A percentile compares a stretch with the other conserved stretches of the same genome.
phyloP scores from a whole-genome alignment of 2,888 invertebrate genomes.

The Aelia acuminata region DNA sequence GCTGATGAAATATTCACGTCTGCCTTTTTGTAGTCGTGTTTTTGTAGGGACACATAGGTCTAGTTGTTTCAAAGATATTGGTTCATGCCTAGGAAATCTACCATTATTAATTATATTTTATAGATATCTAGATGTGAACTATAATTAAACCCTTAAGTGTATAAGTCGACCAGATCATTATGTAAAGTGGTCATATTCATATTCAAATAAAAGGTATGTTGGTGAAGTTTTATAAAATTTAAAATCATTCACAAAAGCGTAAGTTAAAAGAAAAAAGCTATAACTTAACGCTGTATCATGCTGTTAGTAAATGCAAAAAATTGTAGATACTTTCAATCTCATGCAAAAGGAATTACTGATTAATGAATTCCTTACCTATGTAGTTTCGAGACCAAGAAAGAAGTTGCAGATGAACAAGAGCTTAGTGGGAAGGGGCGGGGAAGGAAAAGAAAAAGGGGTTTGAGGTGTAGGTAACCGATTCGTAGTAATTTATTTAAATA shows the following conservation, averaged over 20 bases:
- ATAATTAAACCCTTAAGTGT: neutral
- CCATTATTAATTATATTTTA: neutral
- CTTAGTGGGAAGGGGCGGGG: neutral
- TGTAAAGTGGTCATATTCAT: neutral
- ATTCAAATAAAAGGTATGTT: neutral
- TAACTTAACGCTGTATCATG: neutral
- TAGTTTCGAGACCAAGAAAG: conserved; percentile 46
- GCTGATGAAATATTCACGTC: neutral
- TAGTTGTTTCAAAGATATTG: neutral
- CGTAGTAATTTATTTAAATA: neutral
- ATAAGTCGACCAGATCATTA: neutral
- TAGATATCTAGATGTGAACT: neutral
- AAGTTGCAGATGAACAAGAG: conserved; percentile 43
- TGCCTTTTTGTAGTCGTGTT: neutral
- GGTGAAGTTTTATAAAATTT: neutral
- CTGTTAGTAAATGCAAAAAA: neutral
- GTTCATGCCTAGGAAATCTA: neutral
- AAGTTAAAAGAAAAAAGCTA: neutral
- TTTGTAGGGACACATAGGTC: neutral
- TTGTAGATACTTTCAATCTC: neutral
- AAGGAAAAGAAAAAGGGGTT: neutral
- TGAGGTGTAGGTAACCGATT: neutral
- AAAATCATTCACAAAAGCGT: neutral
- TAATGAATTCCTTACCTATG: conserved; percentile 50
- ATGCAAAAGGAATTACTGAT: conserved; percentile 48